Base-by-base conservation (phyloP, 2,888 invertebrate species). In the Loripinus fragilis region DNA sequence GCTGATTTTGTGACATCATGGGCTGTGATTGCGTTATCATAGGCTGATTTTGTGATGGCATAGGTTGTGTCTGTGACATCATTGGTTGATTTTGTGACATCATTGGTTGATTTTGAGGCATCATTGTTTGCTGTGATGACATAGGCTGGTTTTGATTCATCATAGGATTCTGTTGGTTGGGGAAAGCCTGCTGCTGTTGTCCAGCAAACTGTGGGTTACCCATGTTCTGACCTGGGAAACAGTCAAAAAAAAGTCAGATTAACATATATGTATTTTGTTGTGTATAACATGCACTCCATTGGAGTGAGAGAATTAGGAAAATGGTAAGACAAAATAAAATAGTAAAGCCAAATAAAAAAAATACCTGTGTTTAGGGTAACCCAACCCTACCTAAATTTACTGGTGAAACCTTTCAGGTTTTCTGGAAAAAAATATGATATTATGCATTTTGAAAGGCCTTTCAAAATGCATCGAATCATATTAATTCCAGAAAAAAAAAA, bases 41-140 rank as follows among this genome's bases (percentile, higher is more conserved):
- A 1, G 85, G 80, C 65, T 87, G 87, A 50, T 83, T 73, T 73
- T 90, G 87, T 72, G 87, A 82, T 83, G 86, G 85, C 86, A 87
- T 86, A 20, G 83, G 65, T 35, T 85, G 85, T 25, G 74, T 74
- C 35, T 79, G 77, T 38, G 82, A 74, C 84, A 86, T 86, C 79
- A 84, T 84, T 10, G 86, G 85, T 55, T 84, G 85, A 65, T 83
- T 81, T 28, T 85, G 76, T 41, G 86, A 78, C 84, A 87, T 86
- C 83, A 85, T 82, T 28, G 77, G 77, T 55, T 82, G 82, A 48
- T 86, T 77, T n/a, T 74, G 78, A 42, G 76, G 76, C 25, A 83
- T 75, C 83, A 85, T 83, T 8, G 80, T 80, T 48, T 83, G 81
- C 35, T 83, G 83, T 45, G 71, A 70, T 48, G 81, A 35, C 82